A percentile compares a stretch with the other conserved stretches of the same genome.
These are phyloP conservation scores for Trachelus tabidus DNA, from an alignment of 2,888 invertebrate species.

Conservation along the genomic window DNA sequence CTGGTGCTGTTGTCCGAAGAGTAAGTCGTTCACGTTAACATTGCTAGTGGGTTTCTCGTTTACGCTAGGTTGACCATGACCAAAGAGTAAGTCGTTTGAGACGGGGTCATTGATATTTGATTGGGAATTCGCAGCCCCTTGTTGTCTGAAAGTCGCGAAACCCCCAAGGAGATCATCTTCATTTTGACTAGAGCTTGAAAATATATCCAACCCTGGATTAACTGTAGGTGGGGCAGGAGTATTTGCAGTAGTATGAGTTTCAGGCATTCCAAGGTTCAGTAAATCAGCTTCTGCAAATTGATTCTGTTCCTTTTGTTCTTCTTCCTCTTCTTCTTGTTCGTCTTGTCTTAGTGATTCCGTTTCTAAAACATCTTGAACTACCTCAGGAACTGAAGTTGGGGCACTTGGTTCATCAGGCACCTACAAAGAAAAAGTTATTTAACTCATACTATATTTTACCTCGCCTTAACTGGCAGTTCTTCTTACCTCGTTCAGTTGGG, in stretches of 20 bases:
- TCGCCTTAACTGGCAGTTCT: not conserved
- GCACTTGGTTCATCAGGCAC: constrained; percentile 21
- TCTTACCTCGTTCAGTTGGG: constrained; percentile 67
- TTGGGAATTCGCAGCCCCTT: constrained; percentile 29
- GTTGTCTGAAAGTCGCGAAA: constrained; percentile 50
- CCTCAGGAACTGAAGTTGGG: constrained; percentile 9
- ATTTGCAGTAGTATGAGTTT: constrained; percentile 16
- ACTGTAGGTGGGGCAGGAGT: constrained; percentile 27
- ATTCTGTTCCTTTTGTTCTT: constrained; percentile 21
- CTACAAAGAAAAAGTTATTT: not conserved
- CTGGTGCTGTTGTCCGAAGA: constrained; percentile 43
- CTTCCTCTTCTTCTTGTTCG: constrained; percentile 15
- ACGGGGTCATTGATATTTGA: constrained; percentile 36
- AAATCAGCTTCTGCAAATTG: constrained; percentile 59
- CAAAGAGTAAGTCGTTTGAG: constrained; percentile 49
- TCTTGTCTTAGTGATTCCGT: constrained; percentile 21
- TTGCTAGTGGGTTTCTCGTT: constrained; percentile 25
- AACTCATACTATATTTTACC: not conserved
- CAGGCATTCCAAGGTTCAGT: constrained; percentile 56
- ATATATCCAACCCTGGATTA: constrained; percentile 54
- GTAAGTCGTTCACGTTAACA: constrained; percentile 41
- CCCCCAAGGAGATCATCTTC: constrained; percentile 57
- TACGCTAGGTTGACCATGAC: constrained; percentile 22
- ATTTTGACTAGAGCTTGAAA: constrained; percentile 49
- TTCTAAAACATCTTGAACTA: constrained; percentile 2